Evolutionary conservation across 1,140 invertebrate species (phyloP).

Genomic region (Bombus sylvicola): DNA sequence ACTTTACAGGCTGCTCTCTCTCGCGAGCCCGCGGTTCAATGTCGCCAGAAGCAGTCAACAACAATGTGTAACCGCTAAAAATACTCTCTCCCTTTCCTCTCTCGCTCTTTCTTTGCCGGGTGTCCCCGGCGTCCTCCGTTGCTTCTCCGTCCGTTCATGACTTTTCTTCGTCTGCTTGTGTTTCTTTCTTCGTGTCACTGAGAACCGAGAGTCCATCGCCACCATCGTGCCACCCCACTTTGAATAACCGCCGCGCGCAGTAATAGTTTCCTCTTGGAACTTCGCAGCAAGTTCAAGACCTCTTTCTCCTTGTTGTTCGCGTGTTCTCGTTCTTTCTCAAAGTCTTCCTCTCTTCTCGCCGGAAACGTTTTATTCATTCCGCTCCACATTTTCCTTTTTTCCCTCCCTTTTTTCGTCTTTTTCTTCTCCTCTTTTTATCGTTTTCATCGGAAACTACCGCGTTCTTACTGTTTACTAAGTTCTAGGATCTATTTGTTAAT

Average conservation of each 20-base stretch:
- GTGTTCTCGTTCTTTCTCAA: background rate
- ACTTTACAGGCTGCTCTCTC: slow-evolving; percentile 31
- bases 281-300: slow-evolving; percentile 12
- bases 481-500: background rate
- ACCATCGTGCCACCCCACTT: slow-evolving; percentile 22
- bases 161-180: slow-evolving; percentile 53
- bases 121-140: slow-evolving; percentile 28
- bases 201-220: slow-evolving; percentile 14
- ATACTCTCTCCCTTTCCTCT: slow-evolving; percentile 76
- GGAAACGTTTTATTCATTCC: background rate
- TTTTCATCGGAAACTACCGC: background rate
- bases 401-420: too few species aligned
- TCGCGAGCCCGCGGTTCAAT: slow-evolving; percentile 73
- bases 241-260: slow-evolving; percentile 8
- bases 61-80: slow-evolving; percentile 82
- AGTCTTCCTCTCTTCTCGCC: background rate
- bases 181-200: slow-evolving; percentile 42
- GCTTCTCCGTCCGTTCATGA: slow-evolving; percentile 59
- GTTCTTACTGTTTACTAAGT: background rate
- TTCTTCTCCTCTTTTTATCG: too few species aligned
- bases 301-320: background rate
- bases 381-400: background rate
- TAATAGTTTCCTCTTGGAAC: background rate
- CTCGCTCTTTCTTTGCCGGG: slow-evolving; percentile 17
- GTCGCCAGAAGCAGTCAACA: slow-evolving; percentile 77